These are phyloP conservation scores for Leptarthrus brevirostris DNA, from an alignment of 2,888 invertebrate genomes.

Conservation along the genomic window DNA sequence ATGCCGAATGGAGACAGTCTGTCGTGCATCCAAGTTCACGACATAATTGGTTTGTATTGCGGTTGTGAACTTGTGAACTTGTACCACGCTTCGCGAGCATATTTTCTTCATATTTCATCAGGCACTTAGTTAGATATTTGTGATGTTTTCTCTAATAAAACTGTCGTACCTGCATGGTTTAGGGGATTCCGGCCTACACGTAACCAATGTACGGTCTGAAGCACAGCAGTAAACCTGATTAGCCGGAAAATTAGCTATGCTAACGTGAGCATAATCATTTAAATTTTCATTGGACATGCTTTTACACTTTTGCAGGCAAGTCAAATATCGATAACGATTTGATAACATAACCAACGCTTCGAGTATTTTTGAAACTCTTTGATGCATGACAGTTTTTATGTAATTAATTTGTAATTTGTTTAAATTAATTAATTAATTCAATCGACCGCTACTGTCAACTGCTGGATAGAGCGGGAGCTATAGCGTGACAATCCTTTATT, in stretches of 20 bases:
- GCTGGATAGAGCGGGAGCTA: no score
- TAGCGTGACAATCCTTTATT: no score
- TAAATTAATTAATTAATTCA: no score
- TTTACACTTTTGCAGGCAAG: no score
- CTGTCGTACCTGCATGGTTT: not conserved
- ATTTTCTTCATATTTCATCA: not conserved
- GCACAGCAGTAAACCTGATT: not conserved
- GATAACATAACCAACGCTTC: no score
- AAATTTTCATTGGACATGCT: not conserved
- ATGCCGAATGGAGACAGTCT: not conserved
- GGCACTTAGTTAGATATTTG: conserved; percentile 5
- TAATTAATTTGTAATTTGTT: no score
- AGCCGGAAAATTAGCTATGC: conserved; percentile 5
- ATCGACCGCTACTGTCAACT: no score
- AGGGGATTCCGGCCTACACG: not conserved
- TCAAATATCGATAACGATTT: no score
- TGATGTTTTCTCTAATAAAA: conserved; percentile 17
- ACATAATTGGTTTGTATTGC: not conserved
- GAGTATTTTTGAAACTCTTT: no score
- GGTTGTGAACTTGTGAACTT: not conserved
- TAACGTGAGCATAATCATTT: not conserved
- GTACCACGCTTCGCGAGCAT: not conserved
- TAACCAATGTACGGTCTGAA: not conserved
- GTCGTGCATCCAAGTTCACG: not conserved
- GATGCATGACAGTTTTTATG: no score